Evolutionary conservation across 2,888 invertebrate species (phyloP).

Genomic region (Dermolepida albohirtum): DNA sequence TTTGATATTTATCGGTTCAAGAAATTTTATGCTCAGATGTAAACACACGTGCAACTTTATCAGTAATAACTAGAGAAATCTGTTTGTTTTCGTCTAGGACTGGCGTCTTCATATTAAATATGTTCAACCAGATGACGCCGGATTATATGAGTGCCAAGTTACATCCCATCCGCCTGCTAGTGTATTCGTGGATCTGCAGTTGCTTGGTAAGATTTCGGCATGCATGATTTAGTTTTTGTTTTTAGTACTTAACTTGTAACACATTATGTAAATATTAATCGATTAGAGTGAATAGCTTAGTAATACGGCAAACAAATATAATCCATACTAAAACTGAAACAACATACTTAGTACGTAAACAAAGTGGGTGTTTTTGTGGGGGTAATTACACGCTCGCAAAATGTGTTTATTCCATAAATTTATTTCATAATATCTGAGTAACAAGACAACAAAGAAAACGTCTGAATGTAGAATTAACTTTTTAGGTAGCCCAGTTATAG

Average conservation of each 20-base stretch:
- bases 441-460: no score
- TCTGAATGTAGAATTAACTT: no score
- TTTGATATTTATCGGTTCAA: no score
- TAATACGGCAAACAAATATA: no score
- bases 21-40: not conserved
- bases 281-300: no score
- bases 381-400: no score
- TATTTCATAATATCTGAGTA: no score
- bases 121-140: conserved; percentile 73
- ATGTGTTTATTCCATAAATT: no score
- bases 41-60: not conserved
- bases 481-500: no score
- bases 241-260: not conserved
- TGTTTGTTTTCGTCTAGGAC: conserved; percentile 65
- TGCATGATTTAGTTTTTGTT: not conserved
- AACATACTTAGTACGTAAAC: no score
- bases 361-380: no score
- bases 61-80: conserved; percentile 4
- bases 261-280: not conserved
- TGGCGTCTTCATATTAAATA: conserved; percentile 76
- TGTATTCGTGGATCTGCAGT: conserved; percentile 73
- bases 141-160: conserved; percentile 76
- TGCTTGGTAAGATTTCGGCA: conserved; percentile 70
- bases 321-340: no score
- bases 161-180: conserved; percentile 76